Percentiles rank a stretch among this genome's conserved stretches.
These are phyloP conservation scores for Zygaena filipendulae DNA, from an alignment of 2,888 invertebrate genomes.

Conservation along the genomic window DNA sequence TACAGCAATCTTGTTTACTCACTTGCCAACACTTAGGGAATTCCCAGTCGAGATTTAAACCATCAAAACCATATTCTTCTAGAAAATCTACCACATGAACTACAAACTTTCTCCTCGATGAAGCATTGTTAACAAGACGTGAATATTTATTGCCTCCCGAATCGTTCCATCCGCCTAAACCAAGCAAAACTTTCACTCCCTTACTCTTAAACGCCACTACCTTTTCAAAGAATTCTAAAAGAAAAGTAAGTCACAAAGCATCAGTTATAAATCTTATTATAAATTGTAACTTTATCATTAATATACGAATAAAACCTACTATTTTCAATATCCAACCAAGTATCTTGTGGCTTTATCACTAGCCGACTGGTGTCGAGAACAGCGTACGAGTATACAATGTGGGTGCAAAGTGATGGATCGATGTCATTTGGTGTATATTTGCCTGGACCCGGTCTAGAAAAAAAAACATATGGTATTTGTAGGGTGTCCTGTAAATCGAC, in stretches of 20 bases:
- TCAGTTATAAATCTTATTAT: background rate
- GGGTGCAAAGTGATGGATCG: conserved; percentile 87
- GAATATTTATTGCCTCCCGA: conserved; percentile 92
- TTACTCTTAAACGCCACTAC: conserved; percentile 78
- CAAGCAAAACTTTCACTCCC: conserved; percentile 84
- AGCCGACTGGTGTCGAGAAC: conserved; percentile 80
- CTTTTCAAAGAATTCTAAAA: conserved; percentile 85
- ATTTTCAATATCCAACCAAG: conserved; percentile 91
- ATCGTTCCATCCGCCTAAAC: conserved; percentile 96
- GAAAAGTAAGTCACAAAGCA: conserved; percentile 1
- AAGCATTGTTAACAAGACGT: conserved; percentile 78
- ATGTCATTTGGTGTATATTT: conserved; percentile 86
- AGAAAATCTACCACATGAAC: conserved; percentile 81
- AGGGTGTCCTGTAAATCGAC: no score
- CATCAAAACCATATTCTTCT: conserved; percentile 85
- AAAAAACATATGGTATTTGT: no score
- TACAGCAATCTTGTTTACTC: no score
- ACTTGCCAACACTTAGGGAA: conserved; percentile 94
- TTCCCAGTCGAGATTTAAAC: conserved; percentile 94
- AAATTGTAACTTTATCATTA: background rate
- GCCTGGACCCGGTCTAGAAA: conserved; percentile 76
- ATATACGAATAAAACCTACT: conserved; percentile 70
- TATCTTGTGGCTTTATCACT: conserved; percentile 86
- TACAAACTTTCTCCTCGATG: conserved; percentile 78
- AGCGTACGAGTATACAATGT: conserved; percentile 93